Evolutionary conservation across 2,797 vertebrate genomes (phyloP).

Genomic region (Cyprinodon diabolis): DNA sequence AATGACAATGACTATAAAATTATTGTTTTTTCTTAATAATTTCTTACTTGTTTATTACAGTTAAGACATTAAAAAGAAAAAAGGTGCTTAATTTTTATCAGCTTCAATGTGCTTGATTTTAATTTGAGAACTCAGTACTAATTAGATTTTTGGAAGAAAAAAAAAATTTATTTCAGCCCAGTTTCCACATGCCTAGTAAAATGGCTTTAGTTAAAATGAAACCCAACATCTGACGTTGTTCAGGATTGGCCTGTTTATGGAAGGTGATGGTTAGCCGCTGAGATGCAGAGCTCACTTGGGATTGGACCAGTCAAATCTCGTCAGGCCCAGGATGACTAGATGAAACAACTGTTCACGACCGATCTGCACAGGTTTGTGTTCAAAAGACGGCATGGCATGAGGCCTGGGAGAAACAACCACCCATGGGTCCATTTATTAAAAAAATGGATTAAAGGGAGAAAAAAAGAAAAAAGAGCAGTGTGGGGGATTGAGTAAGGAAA

Average conservation of each 20-base stretch:
- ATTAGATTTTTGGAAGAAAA: constrained; percentile 26
- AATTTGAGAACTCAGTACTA: constrained; percentile 20
- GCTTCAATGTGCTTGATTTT: constrained; percentile 27
- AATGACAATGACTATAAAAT: background rate
- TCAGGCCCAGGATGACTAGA: constrained; percentile 75
- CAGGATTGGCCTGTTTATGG: constrained; percentile 67
- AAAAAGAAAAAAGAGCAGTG: constrained; percentile 30
- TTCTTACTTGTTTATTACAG: background rate
- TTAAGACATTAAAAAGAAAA: background rate
- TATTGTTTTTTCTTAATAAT: background rate
- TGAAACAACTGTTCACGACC: constrained; percentile 80
- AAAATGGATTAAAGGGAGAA: constrained; percentile 39
- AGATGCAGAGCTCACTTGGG: constrained; percentile 75
- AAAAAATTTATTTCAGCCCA: constrained; percentile 21
- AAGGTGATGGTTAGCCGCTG: constrained; percentile 72
- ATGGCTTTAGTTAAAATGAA: constrained; percentile 56
- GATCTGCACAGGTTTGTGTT: constrained; percentile 77
- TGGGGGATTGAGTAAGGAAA: constrained; percentile 58
- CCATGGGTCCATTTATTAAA: constrained; percentile 69
- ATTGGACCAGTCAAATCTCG: constrained; percentile 77
- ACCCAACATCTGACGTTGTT: constrained; percentile 70
- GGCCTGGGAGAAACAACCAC: constrained; percentile 70
- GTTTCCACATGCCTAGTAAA: constrained; percentile 35
- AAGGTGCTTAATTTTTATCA: constrained; percentile 17
- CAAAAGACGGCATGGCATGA: constrained; percentile 72